Evolutionary conservation across 2,797 vertebrate genomes (phyloP), one percentile per base, ranked within the genome.

Genomic region (Anguilla anguilla): DNA sequence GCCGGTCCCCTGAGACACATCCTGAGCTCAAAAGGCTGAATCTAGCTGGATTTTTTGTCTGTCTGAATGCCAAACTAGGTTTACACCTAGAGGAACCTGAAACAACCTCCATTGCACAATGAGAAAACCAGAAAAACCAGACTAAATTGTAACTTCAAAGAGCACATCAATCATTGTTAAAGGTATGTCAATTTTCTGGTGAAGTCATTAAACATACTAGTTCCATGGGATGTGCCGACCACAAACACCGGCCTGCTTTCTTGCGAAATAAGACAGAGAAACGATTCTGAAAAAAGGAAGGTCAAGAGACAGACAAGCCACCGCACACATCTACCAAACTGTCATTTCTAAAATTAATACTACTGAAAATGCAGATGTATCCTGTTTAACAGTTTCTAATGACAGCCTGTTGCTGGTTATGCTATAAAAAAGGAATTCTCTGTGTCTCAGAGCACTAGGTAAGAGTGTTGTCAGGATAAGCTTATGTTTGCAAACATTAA

Each of bases 131-230:
- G 31, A 77, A 9, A 17, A 46, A 74, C 25, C 7, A 22, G 53
- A 86, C n/a, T 28, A 57, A 55, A 39, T 84, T 86, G 85, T 88
- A 81, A 51, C 74, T 89, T 93, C 88, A 91, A 90, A 91, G 89
- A 86, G 85, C 89, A 67, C 79, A 25, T 57, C n/a, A 84, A 31
- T 35, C 51, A 53, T 57, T 84, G 79, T 49, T n/a, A 51, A 51
- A 51, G 49, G 79, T 82, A 19, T 46, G n/a, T 57, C n/a, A n/a
- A 53, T 55, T 83, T 83, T 83, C 25, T 2, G 3, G 19, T 46
- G 28, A 55, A n/a, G 79, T n/a, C 81, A 28, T 83, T 83, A 28
- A 53, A 67, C 22, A 46, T 6, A 39, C 72, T 1, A 46, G 77
- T 81, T 81, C 77, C 17, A 74, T 43, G 39, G 39, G 39, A 43